Evolutionary conservation across 2,113 vertebrate species (phyloP).

Genomic region (Malurus elegans): DNA sequence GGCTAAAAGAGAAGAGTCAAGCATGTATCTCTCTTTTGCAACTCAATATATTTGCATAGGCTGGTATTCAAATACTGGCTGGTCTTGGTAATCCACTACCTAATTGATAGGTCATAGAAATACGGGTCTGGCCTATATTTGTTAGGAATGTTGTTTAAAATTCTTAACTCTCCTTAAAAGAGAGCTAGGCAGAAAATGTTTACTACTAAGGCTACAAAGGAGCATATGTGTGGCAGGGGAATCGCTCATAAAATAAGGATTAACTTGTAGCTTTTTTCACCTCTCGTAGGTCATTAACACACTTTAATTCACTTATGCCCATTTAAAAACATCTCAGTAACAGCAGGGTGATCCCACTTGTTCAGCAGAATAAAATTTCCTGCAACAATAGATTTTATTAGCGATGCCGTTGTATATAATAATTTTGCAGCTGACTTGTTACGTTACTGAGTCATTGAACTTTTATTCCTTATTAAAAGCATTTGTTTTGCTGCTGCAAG

Average conservation of each 20-base stretch:
- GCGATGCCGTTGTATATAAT: not conserved
- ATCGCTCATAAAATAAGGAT: not conserved
- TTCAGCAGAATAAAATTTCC: not conserved
- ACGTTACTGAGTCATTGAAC: not conserved
- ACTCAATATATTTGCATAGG: not conserved
- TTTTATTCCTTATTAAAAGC: not conserved
- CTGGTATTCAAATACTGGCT: not conserved
- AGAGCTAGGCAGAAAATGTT: not conserved
- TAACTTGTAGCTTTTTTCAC: not conserved
- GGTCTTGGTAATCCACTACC: not conserved
- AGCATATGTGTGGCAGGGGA: not conserved
- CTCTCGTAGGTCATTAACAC: not conserved
- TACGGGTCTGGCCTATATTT: not conserved
- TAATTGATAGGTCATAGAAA: not conserved
- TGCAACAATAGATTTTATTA: not conserved
- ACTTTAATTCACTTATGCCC: not conserved
- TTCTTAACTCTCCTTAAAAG: not conserved
- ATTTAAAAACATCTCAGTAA: not conserved
- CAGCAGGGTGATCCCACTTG: not conserved
- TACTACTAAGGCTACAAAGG: not conserved
- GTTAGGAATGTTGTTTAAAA: not conserved
- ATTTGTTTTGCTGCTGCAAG: not conserved
- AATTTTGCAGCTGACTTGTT: not conserved
- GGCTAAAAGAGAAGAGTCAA: not conserved
- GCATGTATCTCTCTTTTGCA: not conserved